Conservation (phyloP, 1,140 invertebrate genomes). For the Rhyacophila brunnea region DNA sequence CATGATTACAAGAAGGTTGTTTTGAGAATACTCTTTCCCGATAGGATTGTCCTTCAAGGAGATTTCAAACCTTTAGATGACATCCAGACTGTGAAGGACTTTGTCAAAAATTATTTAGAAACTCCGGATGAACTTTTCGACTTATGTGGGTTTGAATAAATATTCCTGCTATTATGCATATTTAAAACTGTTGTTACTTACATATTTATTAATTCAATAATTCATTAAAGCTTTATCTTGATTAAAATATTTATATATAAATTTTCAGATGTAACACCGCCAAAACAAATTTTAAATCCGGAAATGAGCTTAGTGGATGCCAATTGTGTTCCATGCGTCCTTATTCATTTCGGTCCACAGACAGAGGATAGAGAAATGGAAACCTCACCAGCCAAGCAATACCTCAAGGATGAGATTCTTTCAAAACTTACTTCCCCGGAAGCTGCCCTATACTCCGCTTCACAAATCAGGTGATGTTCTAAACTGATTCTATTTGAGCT, state of each 20-base stretch:
- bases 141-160: slow-evolving; percentile 54
- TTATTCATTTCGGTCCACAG: slow-evolving; percentile 48
- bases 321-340: slow-evolving; percentile 55
- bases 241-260: too few species aligned
- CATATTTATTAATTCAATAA: too few species aligned
- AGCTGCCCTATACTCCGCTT: slow-evolving; percentile 24
- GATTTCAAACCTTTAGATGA: slow-evolving; percentile 60
- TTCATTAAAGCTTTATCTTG: too few species aligned
- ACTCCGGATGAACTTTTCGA: slow-evolving; percentile 52
- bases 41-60: slow-evolving; percentile 62
- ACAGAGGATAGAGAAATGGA: background rate
- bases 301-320: slow-evolving; percentile 47
- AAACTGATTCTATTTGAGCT: too few species aligned
- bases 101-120: slow-evolving; percentile 55
- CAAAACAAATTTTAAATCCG: slow-evolving; percentile 50
- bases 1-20: slow-evolving; percentile 56
- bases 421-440: slow-evolving; percentile 23
- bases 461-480: slow-evolving; percentile 18
- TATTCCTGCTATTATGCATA: background rate
- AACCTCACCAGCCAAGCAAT: background rate
- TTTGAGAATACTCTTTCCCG: slow-evolving; percentile 62
- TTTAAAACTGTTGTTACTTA: background rate
- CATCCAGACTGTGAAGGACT: slow-evolving; percentile 53
- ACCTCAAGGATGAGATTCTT: slow-evolving; percentile 25
- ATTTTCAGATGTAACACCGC: slow-evolving; percentile 59